Conservation (phyloP, 2,888 invertebrate species). For the Hypercompe scribonia region DNA sequence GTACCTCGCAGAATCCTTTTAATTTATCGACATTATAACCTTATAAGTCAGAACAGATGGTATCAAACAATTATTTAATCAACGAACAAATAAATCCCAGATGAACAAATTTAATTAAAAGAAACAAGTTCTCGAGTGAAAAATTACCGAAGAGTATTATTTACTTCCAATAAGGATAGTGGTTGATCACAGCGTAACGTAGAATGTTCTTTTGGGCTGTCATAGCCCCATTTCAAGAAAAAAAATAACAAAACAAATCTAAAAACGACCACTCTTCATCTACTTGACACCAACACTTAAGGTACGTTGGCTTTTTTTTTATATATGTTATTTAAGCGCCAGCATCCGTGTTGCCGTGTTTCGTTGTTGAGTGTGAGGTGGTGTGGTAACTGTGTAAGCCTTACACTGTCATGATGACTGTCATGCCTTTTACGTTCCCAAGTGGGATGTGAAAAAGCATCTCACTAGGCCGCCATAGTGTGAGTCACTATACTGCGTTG, state of each 20-base stretch:
- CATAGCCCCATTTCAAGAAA: background rate
- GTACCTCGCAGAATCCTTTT: background rate
- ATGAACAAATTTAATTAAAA: constrained; percentile 46
- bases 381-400: no score
- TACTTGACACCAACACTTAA: no score
- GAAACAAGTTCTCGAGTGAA: constrained; percentile 42
- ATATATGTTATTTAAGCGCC: no score
- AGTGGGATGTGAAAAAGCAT: no score
- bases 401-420: no score
- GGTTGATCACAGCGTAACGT: constrained; percentile 1
- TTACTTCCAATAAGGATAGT: constrained; percentile 16
- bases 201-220: background rate
- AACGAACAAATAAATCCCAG: constrained; percentile 33
- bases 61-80: constrained; percentile 17
- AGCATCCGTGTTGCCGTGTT: no score
- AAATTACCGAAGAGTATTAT: constrained; percentile 34
- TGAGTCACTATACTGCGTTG: no score
- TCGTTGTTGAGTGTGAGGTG: no score
- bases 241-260: background rate
- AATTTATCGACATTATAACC: background rate
- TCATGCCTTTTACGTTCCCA: no score
- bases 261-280: no score
- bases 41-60: constrained; percentile 7
- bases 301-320: no score
- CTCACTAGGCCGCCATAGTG: no score